Evolutionary conservation across 2,888 invertebrate genomes (phyloP).

Genomic region (Endomychus coccineus): DNA sequence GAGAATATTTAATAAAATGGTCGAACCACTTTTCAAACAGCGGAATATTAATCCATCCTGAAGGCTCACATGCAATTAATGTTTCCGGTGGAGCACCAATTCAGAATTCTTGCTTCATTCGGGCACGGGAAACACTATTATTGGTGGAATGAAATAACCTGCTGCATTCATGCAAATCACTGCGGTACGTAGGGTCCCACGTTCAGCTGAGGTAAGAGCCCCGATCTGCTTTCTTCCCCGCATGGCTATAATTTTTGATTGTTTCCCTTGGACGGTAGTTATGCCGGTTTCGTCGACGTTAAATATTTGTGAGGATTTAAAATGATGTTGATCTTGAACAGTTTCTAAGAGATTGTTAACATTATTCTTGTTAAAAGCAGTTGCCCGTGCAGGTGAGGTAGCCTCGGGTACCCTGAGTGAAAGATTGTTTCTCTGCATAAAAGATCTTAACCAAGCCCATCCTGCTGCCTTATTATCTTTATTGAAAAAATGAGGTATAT

Average conservation of each 20-base stretch:
- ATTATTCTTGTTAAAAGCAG: constrained; percentile 1
- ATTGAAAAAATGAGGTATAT: neutral
- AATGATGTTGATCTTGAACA: neutral
- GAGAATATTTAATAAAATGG: too few relatives aligned
- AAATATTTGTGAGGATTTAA: neutral
- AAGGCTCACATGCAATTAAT: too few relatives aligned
- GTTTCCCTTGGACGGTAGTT: neutral
- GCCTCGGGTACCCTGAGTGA: neutral
- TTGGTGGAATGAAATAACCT: constrained; percentile 16
- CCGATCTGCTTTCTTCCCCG: constrained; percentile 1
- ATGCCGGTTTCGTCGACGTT: constrained; percentile 5
- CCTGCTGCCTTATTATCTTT: neutral
- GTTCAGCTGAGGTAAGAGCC: constrained; percentile 1
- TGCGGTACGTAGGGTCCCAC: constrained; percentile 9
- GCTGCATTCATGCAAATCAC: constrained; percentile 15
- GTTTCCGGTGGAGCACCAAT: too few relatives aligned
- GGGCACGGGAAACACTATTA: constrained; percentile 18
- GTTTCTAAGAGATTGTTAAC: constrained; percentile 2
- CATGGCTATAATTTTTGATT: neutral
- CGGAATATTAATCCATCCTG: too few relatives aligned
- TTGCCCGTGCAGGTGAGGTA: neutral
- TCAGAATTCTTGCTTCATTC: too few relatives aligned
- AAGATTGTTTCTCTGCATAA: neutral
- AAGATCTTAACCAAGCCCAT: neutral
- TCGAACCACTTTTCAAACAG: too few relatives aligned